Percentiles rank a stretch among this genome's conserved stretches.
Conservation (phyloP, 1,140 invertebrate species). For the Thereuonema tuberculata region DNA sequence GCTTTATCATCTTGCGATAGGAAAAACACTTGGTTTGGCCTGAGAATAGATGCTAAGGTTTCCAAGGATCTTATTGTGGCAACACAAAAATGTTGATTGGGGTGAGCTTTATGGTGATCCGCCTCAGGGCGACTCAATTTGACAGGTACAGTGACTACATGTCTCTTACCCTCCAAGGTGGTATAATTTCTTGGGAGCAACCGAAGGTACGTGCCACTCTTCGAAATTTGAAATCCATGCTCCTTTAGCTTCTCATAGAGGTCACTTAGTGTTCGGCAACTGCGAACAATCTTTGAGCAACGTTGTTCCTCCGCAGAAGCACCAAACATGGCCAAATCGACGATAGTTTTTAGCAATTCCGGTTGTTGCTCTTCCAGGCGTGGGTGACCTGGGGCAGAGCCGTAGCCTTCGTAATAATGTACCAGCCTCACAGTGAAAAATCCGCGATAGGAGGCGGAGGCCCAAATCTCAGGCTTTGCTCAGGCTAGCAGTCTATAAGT, state of each 20-base stretch:
- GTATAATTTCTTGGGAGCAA: slow-evolving; percentile 19
- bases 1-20: slow-evolving; percentile 32
- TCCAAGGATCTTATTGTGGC: slow-evolving; percentile 21
- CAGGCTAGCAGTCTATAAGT: no score
- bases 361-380: slow-evolving; percentile 20
- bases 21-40: slow-evolving; percentile 21
- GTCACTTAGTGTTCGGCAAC: slow-evolving; percentile 17
- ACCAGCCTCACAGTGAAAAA: no score
- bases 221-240: slow-evolving; percentile 14
- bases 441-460: no score
- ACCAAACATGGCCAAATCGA: slow-evolving; percentile 16
- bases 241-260: slow-evolving; percentile 12
- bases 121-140: slow-evolving; percentile 20
- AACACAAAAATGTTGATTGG: slow-evolving; percentile 20
- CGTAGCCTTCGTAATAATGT: no score
- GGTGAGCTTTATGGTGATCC: slow-evolving; percentile 19
- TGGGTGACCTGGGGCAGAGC: slow-evolving; percentile 15
- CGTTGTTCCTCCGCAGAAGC: slow-evolving; percentile 16
- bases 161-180: slow-evolving; percentile 22
- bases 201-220: slow-evolving; percentile 16
- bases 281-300: background rate
- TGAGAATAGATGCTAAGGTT: slow-evolving; percentile 18
- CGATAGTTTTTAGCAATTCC: slow-evolving; percentile 19
- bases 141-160: slow-evolving; percentile 25
- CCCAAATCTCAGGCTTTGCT: no score